Percentiles rank a stretch among this genome's conserved stretches.
Conservation (phyloP, 2,888 invertebrate species). For the Alcis repandata region DNA sequence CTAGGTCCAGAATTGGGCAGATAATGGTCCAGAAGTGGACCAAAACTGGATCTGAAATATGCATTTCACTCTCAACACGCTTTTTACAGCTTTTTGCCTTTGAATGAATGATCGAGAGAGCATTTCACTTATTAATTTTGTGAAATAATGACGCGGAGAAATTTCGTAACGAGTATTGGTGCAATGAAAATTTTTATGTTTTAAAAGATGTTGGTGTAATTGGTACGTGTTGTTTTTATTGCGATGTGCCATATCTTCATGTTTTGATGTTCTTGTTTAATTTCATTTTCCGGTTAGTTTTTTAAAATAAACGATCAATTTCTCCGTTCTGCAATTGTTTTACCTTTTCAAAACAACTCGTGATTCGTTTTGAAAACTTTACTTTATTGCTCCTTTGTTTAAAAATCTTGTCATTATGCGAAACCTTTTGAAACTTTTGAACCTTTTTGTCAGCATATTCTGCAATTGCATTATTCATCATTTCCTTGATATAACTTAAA, state of each 20-base stretch:
- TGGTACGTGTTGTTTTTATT: conserved; percentile 27
- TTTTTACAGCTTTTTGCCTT: conserved; percentile 48
- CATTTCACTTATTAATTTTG: conserved; percentile 36
- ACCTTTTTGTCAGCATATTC: neutral
- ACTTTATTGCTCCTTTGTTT: too few relatives aligned
- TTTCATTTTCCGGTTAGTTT: conserved; percentile 10
- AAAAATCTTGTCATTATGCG: neutral
- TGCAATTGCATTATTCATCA: conserved; percentile 20
- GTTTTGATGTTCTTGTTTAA: conserved; percentile 16
- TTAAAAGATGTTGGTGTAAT: conserved; percentile 15
- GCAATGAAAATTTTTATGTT: conserved; percentile 29
- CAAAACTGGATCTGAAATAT: conserved; percentile 50
- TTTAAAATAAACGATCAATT: neutral
- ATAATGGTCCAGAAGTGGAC: conserved; percentile 47
- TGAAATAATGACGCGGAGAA: conserved; percentile 41
- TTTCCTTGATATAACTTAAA: conserved; percentile 6
- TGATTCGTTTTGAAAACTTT: too few relatives aligned
- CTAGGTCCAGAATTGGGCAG: conserved; percentile 54
- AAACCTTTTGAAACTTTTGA: neutral
- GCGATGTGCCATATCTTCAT: conserved; percentile 18
- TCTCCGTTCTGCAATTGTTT: neutral
- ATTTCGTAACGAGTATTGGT: conserved; percentile 42
- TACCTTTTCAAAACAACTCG: too few relatives aligned
- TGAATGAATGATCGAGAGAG: conserved; percentile 30
- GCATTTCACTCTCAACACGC: conserved; percentile 61